phyloP scores from a whole-genome alignment of 2,888 invertebrate species.

The Hesperia comma region DNA sequence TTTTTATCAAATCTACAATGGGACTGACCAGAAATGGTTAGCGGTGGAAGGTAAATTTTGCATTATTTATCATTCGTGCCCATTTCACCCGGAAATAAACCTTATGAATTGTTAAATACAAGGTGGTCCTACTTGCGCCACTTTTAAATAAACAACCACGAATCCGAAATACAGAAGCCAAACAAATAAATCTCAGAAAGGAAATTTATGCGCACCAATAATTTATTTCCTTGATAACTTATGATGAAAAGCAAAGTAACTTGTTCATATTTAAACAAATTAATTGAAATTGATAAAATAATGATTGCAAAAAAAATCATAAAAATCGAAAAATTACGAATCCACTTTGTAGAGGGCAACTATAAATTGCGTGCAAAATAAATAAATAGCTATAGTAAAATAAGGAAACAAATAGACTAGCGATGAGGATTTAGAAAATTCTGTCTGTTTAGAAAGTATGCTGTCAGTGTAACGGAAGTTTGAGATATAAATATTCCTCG shows the following conservation, averaged over 20 bases:
- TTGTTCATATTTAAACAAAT: not conserved
- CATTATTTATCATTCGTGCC: not conserved
- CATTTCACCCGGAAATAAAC: conserved; percentile 12
- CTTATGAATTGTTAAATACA: conserved; percentile 22
- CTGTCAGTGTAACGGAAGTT: no score
- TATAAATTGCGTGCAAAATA: no score
- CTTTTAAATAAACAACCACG: conserved; percentile 16
- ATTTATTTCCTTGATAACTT: conserved; percentile 16
- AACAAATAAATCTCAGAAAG: conserved; percentile 18
- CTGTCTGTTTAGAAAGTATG: no score
- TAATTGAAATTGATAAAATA: no score
- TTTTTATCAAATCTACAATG: not conserved
- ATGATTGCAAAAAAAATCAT: no score
- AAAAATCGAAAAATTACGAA: no score
- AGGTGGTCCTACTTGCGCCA: conserved; percentile 1
- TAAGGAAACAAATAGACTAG: no score
- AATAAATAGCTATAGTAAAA: no score
- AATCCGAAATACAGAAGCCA: not conserved
- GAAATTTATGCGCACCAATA: conserved; percentile 17
- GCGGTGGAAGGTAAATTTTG: not conserved
- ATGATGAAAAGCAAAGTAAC: conserved; percentile 3
- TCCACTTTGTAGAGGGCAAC: no score
- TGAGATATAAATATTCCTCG: no score
- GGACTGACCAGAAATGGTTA: not conserved
- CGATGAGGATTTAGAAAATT: no score